phyloP scores from a whole-genome alignment of 1,140 invertebrate species.

The Araneus ventricosus region DNA sequence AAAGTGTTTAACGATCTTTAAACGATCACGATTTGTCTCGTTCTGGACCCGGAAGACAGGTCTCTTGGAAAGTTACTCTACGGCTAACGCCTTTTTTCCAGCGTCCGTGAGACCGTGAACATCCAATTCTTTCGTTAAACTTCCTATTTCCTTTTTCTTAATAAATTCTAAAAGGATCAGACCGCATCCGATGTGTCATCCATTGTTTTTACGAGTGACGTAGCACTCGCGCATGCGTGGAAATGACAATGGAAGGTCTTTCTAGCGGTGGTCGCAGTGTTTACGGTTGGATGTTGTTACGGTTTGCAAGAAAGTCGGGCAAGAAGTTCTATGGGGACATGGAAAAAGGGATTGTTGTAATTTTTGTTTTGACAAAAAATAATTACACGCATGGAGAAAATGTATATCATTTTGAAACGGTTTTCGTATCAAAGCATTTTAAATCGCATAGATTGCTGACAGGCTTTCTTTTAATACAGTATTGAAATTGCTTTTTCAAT shows the following conservation, averaged over 20 bases:
- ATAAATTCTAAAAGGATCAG: slow-evolving; percentile 34
- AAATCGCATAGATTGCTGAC: background rate
- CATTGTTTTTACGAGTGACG: slow-evolving; percentile 26
- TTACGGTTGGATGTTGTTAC: background rate
- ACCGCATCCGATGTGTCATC: slow-evolving; percentile 15
- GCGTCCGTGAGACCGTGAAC: slow-evolving; percentile 15
- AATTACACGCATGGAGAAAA: slow-evolving; percentile 2
- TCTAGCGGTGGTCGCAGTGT: background rate
- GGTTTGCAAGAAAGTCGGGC: slow-evolving; percentile 23
- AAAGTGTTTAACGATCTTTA: slow-evolving; percentile 36
- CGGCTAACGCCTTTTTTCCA: slow-evolving; percentile 20
- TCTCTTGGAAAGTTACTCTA: slow-evolving; percentile 5
- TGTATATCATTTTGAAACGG: background rate
- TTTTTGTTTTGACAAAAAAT: background rate
- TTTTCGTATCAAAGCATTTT: background rate
- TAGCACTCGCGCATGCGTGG: slow-evolving; percentile 39
- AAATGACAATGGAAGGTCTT: background rate
- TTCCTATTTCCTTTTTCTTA: slow-evolving; percentile 31
- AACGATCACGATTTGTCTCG: background rate
- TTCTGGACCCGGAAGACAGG: slow-evolving; percentile 12
- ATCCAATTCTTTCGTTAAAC: slow-evolving; percentile 17
- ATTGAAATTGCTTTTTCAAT: background rate
- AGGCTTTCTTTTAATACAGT: background rate
- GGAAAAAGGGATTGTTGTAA: background rate
- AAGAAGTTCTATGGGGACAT: background rate